phyloP scores from a whole-genome alignment of 2,113 vertebrate genomes.

The Edolisoma coerulescens region DNA sequence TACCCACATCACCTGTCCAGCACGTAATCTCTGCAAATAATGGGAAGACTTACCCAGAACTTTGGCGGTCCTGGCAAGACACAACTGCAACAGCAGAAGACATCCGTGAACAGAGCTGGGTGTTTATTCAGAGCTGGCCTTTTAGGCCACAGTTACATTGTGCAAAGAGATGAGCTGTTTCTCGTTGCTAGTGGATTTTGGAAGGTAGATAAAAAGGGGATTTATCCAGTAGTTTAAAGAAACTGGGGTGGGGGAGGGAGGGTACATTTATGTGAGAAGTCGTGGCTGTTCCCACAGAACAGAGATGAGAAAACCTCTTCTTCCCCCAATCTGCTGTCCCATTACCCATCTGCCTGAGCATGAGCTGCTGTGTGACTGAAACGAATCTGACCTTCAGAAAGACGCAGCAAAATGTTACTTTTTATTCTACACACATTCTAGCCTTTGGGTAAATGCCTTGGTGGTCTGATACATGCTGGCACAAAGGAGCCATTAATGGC shows the following conservation, averaged over 20 bases:
- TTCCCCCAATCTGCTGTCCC: background rate
- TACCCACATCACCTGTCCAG: background rate
- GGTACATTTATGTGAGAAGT: background rate
- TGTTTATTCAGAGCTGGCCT: background rate
- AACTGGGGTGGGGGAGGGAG: background rate
- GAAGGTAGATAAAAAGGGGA: background rate
- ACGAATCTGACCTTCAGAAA: conserved; percentile 2
- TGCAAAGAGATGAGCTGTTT: background rate
- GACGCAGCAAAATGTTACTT: background rate
- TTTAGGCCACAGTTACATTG: background rate
- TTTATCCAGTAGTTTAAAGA: background rate
- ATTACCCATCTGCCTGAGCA: background rate
- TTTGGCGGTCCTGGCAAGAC: background rate
- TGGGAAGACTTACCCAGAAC: background rate
- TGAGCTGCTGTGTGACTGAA: background rate
- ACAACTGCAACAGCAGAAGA: background rate
- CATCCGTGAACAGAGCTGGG: background rate
- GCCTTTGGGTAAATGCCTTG: conserved; percentile 26
- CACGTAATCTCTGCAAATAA: background rate
- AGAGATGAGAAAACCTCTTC: background rate
- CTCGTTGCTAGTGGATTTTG: background rate
- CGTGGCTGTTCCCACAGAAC: background rate
- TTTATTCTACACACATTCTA: background rate
- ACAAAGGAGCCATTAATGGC: conserved; percentile 33
- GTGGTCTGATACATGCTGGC: background rate